These are phyloP conservation scores for Hemithea aestivaria DNA, from an alignment of 2,888 invertebrate species.

Conservation along the genomic window DNA sequence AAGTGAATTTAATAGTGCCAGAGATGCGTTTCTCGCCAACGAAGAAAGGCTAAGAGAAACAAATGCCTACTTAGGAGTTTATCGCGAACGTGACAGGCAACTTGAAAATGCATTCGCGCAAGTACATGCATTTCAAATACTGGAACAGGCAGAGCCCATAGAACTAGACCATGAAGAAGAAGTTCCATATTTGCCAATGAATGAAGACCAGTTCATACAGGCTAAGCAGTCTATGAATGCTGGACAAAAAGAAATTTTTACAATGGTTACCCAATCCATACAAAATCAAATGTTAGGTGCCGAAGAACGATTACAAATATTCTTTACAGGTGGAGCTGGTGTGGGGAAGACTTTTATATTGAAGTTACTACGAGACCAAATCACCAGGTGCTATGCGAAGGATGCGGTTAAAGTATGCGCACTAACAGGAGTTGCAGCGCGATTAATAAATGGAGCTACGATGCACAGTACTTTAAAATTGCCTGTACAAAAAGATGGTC, in stretches of 20 bases:
- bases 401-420: not conserved
- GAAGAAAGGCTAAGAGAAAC: no score
- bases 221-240: no score
- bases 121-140: no score
- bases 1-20: not conserved
- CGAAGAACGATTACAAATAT: not conserved
- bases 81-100: not conserved
- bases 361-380: not conserved
- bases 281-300: not conserved
- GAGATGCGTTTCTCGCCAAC: not conserved
- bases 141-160: no score
- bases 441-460: not conserved
- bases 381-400: not conserved
- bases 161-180: no score
- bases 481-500: no score
- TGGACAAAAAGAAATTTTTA: no score
- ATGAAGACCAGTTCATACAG: no score
- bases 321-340: conserved; percentile 1
- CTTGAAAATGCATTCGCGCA: not conserved
- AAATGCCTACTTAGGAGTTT: not conserved
- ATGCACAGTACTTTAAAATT: no score
- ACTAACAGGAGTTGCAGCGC: not conserved
- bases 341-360: not conserved
- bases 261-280: no score
- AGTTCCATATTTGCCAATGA: no score